Evolutionary conservation across 2,888 invertebrate genomes (phyloP), one percentile per base, ranked within the genome.

Genomic region (Dasypogon diadema): DNA sequence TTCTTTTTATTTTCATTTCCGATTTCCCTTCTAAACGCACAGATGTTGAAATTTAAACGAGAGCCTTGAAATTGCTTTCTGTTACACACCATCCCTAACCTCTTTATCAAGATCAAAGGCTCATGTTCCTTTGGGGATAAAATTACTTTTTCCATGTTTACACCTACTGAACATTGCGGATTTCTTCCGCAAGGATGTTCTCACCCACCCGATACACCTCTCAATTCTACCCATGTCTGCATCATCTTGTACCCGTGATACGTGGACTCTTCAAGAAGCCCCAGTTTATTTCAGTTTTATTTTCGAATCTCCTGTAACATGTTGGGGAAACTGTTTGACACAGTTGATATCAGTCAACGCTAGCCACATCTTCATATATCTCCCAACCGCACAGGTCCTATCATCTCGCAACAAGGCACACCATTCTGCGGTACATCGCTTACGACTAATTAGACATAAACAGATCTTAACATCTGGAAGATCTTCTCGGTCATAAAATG

Each of bases 391-490:
- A 16, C 26, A 16, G 30, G 16, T 51, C 51, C 30, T 51, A 68
- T 68, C 68, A 18, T 68, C 48, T 14, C n/a, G 51, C 24, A 68
- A 68, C 68, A 51, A 68, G 68, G 26, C 51, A 51, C 48, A 68
- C 51, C 48, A 51, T 14, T 26, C 26, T n/a, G 14, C 16, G 51
- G 48, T 51, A 68, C 68, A 18, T 51, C 68, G 68, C 68, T 68
- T 68, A 68, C 68, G 48, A 68, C 68, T 68, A 68, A 68, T 68
- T 68, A 68, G 68, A 68, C 68, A 68, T 68, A 68, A 68, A 68
- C 68, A 68, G 68, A 51, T 68, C 68, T 68, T 68, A 68, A 51
- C 68, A 68, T 68, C 68, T 68, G 68, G 68, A 68, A 68, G 68
- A 68, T 8, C 48, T 68, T 51, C 51, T 14, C 10, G 68, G 18